Conservation (phyloP, 2,888 invertebrate genomes). For the Rhogogaster chlorosoma region DNA sequence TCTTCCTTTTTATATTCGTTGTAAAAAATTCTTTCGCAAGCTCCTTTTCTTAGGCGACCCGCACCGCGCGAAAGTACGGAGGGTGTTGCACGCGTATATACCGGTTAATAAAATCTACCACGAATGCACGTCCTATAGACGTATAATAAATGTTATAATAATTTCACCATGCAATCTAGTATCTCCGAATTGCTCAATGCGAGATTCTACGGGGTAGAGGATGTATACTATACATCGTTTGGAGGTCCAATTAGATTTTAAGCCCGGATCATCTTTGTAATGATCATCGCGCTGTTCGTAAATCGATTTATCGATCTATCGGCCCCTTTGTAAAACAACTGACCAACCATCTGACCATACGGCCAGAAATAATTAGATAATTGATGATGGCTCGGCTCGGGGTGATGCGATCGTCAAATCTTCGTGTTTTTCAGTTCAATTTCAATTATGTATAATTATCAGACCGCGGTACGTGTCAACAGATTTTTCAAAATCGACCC, state of each 20-base stretch:
- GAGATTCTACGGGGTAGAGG: background rate
- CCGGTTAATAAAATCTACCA: background rate
- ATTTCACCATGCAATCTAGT: background rate
- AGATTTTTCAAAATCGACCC: too few species aligned
- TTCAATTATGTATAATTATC: background rate
- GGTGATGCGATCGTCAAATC: background rate
- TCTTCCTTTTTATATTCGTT: background rate
- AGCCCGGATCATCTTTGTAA: background rate
- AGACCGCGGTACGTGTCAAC: too few species aligned
- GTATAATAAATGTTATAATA: background rate
- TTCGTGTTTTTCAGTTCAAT: background rate
- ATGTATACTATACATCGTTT: background rate
- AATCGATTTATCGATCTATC: conserved; percentile 19
- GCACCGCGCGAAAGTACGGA: background rate
- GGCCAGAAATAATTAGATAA: background rate
- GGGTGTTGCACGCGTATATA: background rate
- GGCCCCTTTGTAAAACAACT: background rate
- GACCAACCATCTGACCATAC: background rate
- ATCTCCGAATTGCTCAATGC: background rate
- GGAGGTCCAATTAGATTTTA: background rate
- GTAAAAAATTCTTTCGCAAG: background rate
- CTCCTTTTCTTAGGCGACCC: conserved; percentile 29
- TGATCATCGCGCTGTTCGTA: background rate
- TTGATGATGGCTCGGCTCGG: background rate
- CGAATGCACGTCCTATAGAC: background rate